Evolutionary conservation across 1,140 invertebrate species (phyloP).

Genomic region (Drosophila parvula): DNA sequence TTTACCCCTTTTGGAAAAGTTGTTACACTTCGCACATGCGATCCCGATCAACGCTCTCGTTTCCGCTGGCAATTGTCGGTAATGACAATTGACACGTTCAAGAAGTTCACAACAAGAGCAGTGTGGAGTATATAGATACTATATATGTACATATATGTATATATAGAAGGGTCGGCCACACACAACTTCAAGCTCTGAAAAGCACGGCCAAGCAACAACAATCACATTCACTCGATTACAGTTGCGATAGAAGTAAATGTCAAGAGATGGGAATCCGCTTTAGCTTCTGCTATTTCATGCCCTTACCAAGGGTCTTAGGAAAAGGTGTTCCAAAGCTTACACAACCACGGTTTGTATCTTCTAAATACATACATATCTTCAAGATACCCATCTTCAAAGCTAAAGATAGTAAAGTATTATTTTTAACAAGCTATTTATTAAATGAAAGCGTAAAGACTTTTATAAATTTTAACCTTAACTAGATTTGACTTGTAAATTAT

Average conservation of each 20-base stretch:
- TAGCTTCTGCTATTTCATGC: conserved; percentile 26
- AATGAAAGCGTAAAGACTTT: neutral
- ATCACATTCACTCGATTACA: conserved; percentile 40
- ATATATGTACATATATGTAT: neutral
- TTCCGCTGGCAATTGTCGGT: conserved; percentile 29
- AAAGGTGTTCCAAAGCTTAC: too few relatives aligned
- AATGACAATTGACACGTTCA: conserved; percentile 50
- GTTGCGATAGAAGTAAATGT: conserved; percentile 42
- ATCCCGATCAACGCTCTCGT: conserved; percentile 31
- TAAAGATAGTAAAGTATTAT: neutral
- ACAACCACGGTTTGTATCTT: neutral
- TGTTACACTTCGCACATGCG: conserved; percentile 4
- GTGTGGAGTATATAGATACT: neutral
- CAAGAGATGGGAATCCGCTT: conserved; percentile 38
- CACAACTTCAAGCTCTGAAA: conserved; percentile 68
- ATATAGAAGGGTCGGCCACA: conserved; percentile 13
- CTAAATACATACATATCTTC: neutral
- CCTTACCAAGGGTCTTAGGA: neutral
- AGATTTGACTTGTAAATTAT: neutral
- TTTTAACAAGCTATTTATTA: neutral
- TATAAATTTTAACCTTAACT: neutral
- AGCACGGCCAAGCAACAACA: conserved; percentile 40
- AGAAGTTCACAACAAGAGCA: conserved; percentile 26
- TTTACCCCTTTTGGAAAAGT: conserved; percentile 16
- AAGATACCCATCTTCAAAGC: neutral